Conservation (phyloP, 2,797 vertebrate genomes). For the Chiloscyllium punctatum region DNA sequence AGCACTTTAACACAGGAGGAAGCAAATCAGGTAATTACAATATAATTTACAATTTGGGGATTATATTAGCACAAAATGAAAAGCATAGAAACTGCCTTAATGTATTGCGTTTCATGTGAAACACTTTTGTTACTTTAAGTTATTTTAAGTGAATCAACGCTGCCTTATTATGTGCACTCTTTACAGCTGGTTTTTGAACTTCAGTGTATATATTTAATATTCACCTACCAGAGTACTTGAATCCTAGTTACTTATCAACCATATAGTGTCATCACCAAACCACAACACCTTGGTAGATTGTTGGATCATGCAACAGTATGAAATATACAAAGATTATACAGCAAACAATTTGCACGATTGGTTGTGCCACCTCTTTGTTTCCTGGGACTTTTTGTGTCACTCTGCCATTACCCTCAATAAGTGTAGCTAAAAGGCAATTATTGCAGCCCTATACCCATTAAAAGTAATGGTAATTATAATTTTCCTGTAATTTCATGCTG, state of each 20-base stretch:
- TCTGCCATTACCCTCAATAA: not conserved
- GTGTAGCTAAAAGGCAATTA: not conserved
- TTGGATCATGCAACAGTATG: not conserved
- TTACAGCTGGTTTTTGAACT: not conserved
- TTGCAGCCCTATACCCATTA: not conserved
- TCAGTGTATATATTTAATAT: not conserved
- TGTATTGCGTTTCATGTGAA: not conserved
- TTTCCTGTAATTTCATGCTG: constrained; percentile 1
- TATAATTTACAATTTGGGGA: not conserved
- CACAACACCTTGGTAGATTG: not conserved
- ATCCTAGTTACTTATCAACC: not conserved
- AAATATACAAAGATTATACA: not conserved
- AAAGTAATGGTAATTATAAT: not conserved
- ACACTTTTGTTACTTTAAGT: not conserved
- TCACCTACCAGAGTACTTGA: not conserved
- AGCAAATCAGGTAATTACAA: not conserved
- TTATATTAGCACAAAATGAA: not conserved
- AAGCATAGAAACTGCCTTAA: not conserved
- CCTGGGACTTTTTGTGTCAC: not conserved
- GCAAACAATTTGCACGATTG: not conserved
- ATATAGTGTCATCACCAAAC: not conserved
- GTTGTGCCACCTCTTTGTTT: not conserved
- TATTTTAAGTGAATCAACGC: not conserved
- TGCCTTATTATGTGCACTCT: not conserved
- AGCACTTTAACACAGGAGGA: not conserved